These are phyloP conservation scores for Tenodera sinensis DNA, from an alignment of 2,888 invertebrate genomes.

Conservation along the genomic window DNA sequence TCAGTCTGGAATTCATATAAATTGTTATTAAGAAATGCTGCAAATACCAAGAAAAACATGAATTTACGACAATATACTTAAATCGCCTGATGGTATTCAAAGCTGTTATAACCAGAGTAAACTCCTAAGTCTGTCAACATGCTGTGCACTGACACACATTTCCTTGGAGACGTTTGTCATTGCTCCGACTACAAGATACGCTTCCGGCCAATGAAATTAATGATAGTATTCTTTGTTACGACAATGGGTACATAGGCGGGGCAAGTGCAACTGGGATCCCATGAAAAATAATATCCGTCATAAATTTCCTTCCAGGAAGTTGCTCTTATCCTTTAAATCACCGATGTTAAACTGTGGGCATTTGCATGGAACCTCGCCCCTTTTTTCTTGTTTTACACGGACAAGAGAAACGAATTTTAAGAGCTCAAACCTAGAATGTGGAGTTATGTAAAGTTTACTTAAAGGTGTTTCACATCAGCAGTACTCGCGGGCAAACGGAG, in stretches of 20 bases:
- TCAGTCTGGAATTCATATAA: too few relatives aligned
- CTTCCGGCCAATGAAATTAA: neutral
- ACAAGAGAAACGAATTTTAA: neutral
- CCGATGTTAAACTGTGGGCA: neutral
- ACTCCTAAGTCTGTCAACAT: too few relatives aligned
- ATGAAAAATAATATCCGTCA: neutral
- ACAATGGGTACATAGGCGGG: neutral
- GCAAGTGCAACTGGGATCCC: neutral
- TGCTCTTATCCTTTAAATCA: neutral
- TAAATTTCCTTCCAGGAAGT: neutral
- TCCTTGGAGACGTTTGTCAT: neutral
- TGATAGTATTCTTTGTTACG: neutral
- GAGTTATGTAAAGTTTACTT: neutral
- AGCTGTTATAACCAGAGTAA: too few relatives aligned
- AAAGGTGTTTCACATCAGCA: too few relatives aligned
- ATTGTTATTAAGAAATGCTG: too few relatives aligned
- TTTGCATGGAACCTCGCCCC: neutral
- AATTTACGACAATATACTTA: too few relatives aligned
- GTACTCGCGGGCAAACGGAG: too few relatives aligned
- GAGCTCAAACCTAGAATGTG: neutral
- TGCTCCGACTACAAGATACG: neutral
- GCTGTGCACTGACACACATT: neutral
- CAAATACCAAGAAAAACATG: too few relatives aligned
- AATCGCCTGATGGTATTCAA: too few relatives aligned
- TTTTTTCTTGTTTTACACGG: neutral